A percentile compares a stretch with the other conserved stretches of the same genome.
Evolutionary conservation across 2,888 invertebrate genomes (phyloP).

Genomic region (Zygothrica quintamaculata): DNA sequence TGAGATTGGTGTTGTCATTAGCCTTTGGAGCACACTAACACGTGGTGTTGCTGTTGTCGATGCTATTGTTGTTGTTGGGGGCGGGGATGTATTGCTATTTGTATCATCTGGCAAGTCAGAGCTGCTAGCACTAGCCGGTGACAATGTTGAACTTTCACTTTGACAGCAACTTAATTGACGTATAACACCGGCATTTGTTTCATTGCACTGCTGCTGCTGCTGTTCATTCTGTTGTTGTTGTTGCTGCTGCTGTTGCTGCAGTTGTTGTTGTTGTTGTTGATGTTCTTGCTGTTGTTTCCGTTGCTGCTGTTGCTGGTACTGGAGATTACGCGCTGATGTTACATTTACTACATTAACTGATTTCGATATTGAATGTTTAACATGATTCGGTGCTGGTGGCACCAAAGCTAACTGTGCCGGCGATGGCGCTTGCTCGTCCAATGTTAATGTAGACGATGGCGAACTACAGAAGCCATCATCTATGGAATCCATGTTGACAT

Average conservation of each 20-base stretch:
- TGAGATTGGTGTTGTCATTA: conserved; percentile 27
- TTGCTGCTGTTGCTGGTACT: conserved; percentile 63
- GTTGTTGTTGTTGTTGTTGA: conserved; percentile 14
- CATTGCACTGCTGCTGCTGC: conserved; percentile 5
- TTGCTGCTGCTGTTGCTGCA: conserved; percentile 44
- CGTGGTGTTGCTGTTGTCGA: too few relatives aligned
- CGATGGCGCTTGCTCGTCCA: conserved; percentile 60
- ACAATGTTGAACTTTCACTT: conserved; percentile 66
- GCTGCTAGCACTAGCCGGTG: conserved; percentile 65
- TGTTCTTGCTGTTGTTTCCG: conserved; percentile 32
- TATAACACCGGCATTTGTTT: conserved; percentile 28
- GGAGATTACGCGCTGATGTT: conserved; percentile 81
- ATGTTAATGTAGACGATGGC: conserved; percentile 42
- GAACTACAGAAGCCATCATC: conserved; percentile 50
- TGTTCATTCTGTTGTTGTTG: conserved; percentile 20
- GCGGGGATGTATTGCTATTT: conserved; percentile 48
- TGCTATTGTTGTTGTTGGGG: conserved; percentile 24
- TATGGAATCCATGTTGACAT: conserved; percentile 33
- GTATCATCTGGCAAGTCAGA: conserved; percentile 58
- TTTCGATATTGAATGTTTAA: conserved; percentile 84
- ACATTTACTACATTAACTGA: conserved; percentile 84
- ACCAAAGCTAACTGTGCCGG: conserved; percentile 82
- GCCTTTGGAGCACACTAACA: conserved; percentile 39
- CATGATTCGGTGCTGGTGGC: conserved; percentile 83
- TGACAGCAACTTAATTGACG: conserved; percentile 52